phyloP scores from a whole-genome alignment of 2,797 vertebrate genomes.

The Mallotus villosus region DNA sequence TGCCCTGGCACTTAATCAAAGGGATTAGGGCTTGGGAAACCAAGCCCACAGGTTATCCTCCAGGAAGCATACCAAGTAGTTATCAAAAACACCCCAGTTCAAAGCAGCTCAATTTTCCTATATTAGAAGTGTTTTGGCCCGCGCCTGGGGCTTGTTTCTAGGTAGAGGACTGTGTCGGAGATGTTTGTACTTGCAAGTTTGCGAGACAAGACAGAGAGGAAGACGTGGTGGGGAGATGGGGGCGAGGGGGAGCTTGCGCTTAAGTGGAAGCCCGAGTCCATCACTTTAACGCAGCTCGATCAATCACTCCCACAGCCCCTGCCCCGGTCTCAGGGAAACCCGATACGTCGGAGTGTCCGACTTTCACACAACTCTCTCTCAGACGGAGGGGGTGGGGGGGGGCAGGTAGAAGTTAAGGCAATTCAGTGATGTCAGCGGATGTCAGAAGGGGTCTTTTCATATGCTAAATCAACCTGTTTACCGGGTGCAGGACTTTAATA shows the following conservation, averaged over 20 bases:
- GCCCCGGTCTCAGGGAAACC: constrained; percentile 56
- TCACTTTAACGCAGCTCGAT: constrained; percentile 63
- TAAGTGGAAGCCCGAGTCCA: constrained; percentile 64
- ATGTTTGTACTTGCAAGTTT: constrained; percentile 89
- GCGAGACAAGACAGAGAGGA: constrained; percentile 47
- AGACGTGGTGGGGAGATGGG: constrained; percentile 51
- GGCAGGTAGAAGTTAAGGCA: constrained; percentile 38
- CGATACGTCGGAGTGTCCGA: constrained; percentile 53
- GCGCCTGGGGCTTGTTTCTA: constrained; percentile 86
- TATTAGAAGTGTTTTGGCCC: constrained; percentile 90
- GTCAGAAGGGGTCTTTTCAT: constrained; percentile 39
- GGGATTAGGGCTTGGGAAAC: constrained; percentile 95
- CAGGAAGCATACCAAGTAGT: constrained; percentile 99
- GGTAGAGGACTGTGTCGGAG: constrained; percentile 83
- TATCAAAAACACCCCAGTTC: constrained; percentile 99
- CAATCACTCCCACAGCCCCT: constrained; percentile 64
- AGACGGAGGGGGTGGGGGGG: not conserved
- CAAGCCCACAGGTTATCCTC: constrained; percentile 98
- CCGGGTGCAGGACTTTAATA: constrained; percentile 16
- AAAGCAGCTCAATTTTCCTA: constrained; percentile 98
- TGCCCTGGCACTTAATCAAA: constrained; percentile 99
- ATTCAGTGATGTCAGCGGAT: constrained; percentile 37
- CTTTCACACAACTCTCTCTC: constrained; percentile 40
- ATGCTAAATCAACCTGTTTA: constrained; percentile 34
- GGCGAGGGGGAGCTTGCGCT: constrained; percentile 57